These are phyloP conservation scores for Petrolisthes cinctipes DNA, from an alignment of 2,888 invertebrate genomes.

Conservation along the genomic window DNA sequence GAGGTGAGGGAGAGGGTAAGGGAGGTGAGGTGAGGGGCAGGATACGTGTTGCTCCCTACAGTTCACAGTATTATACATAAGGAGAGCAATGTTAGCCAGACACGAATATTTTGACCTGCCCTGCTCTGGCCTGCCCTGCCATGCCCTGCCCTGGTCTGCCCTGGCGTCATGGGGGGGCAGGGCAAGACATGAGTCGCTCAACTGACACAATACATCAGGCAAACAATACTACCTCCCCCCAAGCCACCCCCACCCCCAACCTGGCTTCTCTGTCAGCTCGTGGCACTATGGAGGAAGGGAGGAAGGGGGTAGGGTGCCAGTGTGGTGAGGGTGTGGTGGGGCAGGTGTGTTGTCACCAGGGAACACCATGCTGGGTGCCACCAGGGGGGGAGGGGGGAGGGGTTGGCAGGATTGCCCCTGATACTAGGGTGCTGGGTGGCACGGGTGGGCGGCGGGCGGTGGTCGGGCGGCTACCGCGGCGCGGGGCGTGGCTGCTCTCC, in stretches of 20 bases:
- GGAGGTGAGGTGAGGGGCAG: too few species aligned
- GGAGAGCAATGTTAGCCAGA: too few species aligned
- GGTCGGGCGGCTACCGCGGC: conserved; percentile 49
- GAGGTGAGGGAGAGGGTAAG: too few species aligned
- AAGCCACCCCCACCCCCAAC: background rate
- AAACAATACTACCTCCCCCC: background rate
- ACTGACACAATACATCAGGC: background rate
- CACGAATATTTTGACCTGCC: too few species aligned
- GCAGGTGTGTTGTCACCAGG: background rate
- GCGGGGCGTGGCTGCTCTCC: conserved; percentile 53
- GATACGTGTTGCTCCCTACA: too few species aligned
- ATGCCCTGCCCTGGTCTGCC: too few species aligned
- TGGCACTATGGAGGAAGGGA: background rate
- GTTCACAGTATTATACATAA: too few species aligned
- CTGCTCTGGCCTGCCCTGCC: too few species aligned
- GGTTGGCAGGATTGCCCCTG: background rate
- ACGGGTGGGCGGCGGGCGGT: conserved; percentile 45
- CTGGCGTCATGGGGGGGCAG: too few species aligned
- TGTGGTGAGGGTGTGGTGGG: background rate
- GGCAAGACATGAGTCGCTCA: too few species aligned
- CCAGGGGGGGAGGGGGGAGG: background rate
- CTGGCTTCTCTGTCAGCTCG: background rate
- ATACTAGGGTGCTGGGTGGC: conserved; percentile 25
- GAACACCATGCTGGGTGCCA: background rate
- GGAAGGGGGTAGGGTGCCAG: background rate